phyloP scores from a whole-genome alignment of 2,888 invertebrate genomes.

The Beris morrisii region DNA sequence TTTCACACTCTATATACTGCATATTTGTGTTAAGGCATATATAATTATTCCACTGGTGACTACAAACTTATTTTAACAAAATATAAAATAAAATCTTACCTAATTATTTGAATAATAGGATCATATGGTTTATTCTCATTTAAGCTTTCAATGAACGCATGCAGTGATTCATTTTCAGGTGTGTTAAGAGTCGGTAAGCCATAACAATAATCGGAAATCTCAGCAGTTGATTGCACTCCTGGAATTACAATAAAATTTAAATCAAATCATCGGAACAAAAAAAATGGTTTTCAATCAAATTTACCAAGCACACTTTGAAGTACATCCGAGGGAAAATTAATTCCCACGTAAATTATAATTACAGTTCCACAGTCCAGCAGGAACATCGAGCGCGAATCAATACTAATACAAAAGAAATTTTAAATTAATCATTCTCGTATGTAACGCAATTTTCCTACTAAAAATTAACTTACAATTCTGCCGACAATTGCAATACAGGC shows the following conservation, averaged over 20 bases:
- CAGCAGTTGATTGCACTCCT: constrained; percentile 72
- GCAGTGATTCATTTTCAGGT: constrained; percentile 71
- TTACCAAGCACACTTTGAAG: constrained; percentile 70
- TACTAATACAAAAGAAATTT: constrained; percentile 49
- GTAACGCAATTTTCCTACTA: background rate
- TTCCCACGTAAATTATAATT: constrained; percentile 82
- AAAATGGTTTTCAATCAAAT: background rate
- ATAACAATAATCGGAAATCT: constrained; percentile 76
- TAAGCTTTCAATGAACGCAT: constrained; percentile 78
- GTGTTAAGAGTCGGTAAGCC: constrained; percentile 78
- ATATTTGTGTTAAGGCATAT: too few relatives aligned
- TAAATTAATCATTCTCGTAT: background rate
- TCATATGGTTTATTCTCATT: constrained; percentile 84
- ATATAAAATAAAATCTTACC: constrained; percentile 59
- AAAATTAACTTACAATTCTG: constrained; percentile 63
- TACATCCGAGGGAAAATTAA: constrained; percentile 72
- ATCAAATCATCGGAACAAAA: background rate
- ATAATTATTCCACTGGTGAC: background rate
- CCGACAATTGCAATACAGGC: constrained; percentile 81
- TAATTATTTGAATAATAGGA: constrained; percentile 77
- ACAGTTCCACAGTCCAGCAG: constrained; percentile 84
- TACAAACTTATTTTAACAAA: background rate
- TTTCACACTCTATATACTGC: too few relatives aligned
- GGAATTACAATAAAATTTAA: background rate
- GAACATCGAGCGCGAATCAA: constrained; percentile 88